Conservation (phyloP, 2,888 invertebrate genomes). For the Gerris lacustris region DNA sequence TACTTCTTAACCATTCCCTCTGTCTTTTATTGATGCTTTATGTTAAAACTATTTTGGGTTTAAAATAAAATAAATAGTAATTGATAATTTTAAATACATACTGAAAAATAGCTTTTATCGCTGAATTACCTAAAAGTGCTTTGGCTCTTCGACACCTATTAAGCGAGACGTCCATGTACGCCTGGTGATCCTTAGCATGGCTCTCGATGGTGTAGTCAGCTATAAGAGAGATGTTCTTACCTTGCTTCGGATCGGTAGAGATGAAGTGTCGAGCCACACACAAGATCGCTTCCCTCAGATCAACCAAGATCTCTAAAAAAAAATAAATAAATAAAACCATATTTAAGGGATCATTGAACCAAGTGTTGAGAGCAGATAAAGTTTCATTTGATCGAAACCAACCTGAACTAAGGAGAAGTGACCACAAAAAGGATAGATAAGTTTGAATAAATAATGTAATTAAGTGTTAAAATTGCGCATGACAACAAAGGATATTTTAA, state of each 20-base stretch:
- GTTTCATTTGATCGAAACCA: too few relatives aligned
- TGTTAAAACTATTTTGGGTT: too few relatives aligned
- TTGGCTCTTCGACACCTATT: constrained; percentile 83
- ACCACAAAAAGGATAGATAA: too few relatives aligned
- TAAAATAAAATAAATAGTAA: not conserved
- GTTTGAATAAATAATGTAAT: too few relatives aligned
- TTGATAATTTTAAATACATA: constrained; percentile 6
- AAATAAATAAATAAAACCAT: constrained; percentile 7
- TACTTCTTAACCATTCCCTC: too few relatives aligned
- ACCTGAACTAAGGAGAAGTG: too few relatives aligned
- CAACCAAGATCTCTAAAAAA: constrained; percentile 76
- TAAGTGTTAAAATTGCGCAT: too few relatives aligned
- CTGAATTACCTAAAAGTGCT: constrained; percentile 58
- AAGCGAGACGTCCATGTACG: constrained; percentile 83
- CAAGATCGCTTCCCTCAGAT: constrained; percentile 86
- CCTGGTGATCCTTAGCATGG: constrained; percentile 85
- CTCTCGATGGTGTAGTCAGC: constrained; percentile 94
- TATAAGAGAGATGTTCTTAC: constrained; percentile 62
- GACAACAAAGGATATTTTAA: too few relatives aligned
- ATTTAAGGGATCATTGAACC: too few relatives aligned
- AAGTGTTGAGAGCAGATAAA: not conserved
- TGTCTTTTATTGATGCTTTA: too few relatives aligned
- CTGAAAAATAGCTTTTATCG: not conserved
- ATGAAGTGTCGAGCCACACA: constrained; percentile 91
- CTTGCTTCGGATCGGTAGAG: constrained; percentile 76